Evolutionary conservation across 2,113 vertebrate genomes (phyloP), one percentile per base, ranked within the genome.

Genomic region (Oncorhynchus keta): DNA sequence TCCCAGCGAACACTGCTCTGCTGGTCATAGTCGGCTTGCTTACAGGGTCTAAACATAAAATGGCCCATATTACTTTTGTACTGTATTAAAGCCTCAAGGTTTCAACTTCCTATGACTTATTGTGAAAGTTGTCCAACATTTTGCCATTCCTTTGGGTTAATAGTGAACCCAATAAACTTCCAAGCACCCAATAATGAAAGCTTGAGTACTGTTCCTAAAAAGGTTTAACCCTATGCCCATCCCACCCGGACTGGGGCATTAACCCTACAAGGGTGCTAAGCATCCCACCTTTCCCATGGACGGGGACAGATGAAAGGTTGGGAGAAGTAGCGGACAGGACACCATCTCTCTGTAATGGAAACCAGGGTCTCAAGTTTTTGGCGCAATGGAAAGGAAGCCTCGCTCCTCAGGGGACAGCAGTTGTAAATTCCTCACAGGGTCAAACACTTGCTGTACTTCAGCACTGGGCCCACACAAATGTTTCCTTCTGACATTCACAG

Each of bases 341-440:
- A 72, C 67, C 55, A 75, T 28, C 62, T n/a, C 51, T 48, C 49
- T 79, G 82, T 83, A 84, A 88, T 81, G 74, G 82, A 86, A 86
- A 80, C 81, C 75, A 49, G 22, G 51, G 72, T 74, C 67, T 62
- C 73, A 22, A 70, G 70, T 81, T 79, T 76, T 78, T 73, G 76
- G 75, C 12, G 70, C 77, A 78, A 76, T 68, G 75, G 67, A 77
- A 75, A 85, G 59, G 45, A 85, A 75, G 65, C 39, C 51, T 59
- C 39, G 1, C 64, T 76, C 59, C 77, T 83, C 78, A 62, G 62
- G 77, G 82, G 77, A 83, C 75, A 81, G 77, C 78, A 79, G 81
- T 88, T 77, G 86, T 88, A 86, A 84, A 88, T 88, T 86, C 86
- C 83, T 77, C 59, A 72, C 74, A 75, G 67, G 75, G 75, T 76